Percentiles rank a stretch among this genome's conserved stretches.
These are phyloP conservation scores for Melinaea menophilus DNA, from an alignment of 2,888 invertebrate genomes.

Conservation along the genomic window DNA sequence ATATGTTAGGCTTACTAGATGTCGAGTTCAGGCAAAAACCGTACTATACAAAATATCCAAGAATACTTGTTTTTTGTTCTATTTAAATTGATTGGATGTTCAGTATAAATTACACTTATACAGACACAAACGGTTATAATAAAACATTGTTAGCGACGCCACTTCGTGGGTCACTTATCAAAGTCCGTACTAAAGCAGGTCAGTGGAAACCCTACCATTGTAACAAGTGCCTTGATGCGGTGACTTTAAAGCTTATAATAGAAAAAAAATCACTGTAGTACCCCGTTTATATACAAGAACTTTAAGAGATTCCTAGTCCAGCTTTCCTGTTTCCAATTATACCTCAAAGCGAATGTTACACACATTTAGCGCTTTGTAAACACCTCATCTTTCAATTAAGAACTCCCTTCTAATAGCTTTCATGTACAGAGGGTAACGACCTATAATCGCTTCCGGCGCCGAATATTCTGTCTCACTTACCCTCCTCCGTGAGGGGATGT, in stretches of 20 bases:
- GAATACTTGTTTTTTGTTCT: too few species aligned
- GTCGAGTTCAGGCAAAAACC: not conserved
- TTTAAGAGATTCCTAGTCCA: not conserved
- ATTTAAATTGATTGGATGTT: too few species aligned
- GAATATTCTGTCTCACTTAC: not conserved
- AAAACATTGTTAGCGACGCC: conserved; percentile 35
- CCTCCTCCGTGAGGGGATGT: not conserved
- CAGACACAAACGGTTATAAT: conserved; percentile 22
- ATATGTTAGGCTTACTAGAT: not conserved
- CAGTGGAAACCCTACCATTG: conserved; percentile 4
- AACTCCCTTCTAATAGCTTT: conserved; percentile 16
- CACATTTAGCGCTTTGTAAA: conserved; percentile 19
- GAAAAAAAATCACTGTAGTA: conserved; percentile 5
- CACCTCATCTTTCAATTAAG: conserved; percentile 20
- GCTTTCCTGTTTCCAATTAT: conserved; percentile 13
- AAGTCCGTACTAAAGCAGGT: conserved; percentile 28
- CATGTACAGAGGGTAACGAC: conserved; percentile 6
- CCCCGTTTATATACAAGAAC: conserved; percentile 9
- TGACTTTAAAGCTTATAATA: conserved; percentile 11
- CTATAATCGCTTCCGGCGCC: conserved; percentile 10
- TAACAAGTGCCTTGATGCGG: conserved; percentile 12
- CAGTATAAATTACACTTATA: not conserved
- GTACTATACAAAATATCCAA: not conserved
- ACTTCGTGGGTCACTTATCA: conserved; percentile 42
- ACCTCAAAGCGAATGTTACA: conserved; percentile 19